These are phyloP conservation scores for Linnaemya tessellans DNA, from an alignment of 2,888 invertebrate species.

Conservation along the genomic window DNA sequence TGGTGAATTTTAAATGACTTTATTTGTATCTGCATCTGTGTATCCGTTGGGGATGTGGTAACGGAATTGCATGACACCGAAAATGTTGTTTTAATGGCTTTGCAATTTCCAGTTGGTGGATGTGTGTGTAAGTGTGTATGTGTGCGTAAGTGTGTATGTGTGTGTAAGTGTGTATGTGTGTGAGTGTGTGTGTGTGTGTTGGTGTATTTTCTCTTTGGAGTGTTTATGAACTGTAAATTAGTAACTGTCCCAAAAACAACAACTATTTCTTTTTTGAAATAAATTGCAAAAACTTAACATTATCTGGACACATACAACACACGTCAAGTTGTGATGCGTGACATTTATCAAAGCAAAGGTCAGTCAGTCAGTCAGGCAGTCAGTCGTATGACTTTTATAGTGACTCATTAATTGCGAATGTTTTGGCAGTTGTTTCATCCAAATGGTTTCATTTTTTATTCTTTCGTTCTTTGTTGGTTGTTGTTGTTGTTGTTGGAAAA, in stretches of 20 bases:
- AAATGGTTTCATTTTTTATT: background rate
- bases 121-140: too few species aligned
- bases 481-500: background rate
- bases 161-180: background rate
- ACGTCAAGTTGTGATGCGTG: slow-evolving; percentile 41
- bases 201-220: background rate
- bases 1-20: slow-evolving; percentile 30
- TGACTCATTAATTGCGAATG: slow-evolving; percentile 53
- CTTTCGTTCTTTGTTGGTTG: too few species aligned
- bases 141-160: background rate
- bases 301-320: slow-evolving; percentile 1
- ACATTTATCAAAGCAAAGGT: slow-evolving; percentile 43
- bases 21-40: slow-evolving; percentile 9
- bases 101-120: slow-evolving; percentile 40
- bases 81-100: slow-evolving; percentile 60
- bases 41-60: slow-evolving; percentile 47
- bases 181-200: background rate
- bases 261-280: background rate
- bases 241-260: slow-evolving; percentile 1
- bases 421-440: slow-evolving; percentile 33
- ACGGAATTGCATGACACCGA: slow-evolving; percentile 59
- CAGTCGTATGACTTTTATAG: slow-evolving; percentile 14
- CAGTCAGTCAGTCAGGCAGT: slow-evolving; percentile 10
- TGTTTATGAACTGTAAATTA: slow-evolving; percentile 53
- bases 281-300: slow-evolving; percentile 24